Conservation (phyloP, 2,797 vertebrate genomes). For the Catostomus latipinnis region DNA sequence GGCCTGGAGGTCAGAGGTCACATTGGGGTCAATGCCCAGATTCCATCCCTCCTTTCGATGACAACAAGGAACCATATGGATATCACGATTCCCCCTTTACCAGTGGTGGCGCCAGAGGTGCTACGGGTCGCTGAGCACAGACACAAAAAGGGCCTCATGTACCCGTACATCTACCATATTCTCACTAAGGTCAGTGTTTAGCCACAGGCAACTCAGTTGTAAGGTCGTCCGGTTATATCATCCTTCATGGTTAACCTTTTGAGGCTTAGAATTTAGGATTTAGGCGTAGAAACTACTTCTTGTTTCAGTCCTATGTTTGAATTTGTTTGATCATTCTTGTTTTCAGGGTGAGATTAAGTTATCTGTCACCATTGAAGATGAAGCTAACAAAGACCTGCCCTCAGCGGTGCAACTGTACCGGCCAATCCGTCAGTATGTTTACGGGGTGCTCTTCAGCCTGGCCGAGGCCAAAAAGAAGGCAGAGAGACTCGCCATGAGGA, state of each 20-base stretch:
- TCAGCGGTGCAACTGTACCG: constrained; percentile 93
- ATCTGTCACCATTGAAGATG: constrained; percentile 95
- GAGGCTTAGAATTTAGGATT: no score
- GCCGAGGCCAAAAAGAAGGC: constrained; percentile 94
- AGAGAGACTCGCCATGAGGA: constrained; percentile 91
- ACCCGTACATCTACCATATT: constrained; percentile 94
- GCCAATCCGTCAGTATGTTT: constrained; percentile 94
- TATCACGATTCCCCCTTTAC: constrained; percentile 92
- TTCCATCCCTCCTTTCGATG: constrained; percentile 95
- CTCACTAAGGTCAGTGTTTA: constrained; percentile 87
- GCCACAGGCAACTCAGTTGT: no score
- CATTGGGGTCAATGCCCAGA: constrained; percentile 81
- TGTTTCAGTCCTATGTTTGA: neutral
- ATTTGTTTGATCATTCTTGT: constrained; percentile 13
- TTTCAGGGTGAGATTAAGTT: constrained; percentile 95
- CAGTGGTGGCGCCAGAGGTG: constrained; percentile 90
- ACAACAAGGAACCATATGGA: constrained; percentile 98
- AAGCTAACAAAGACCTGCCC: constrained; percentile 96
- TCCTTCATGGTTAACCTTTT: no score
- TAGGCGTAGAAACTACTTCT: constrained; percentile 42
- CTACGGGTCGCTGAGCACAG: constrained; percentile 93
- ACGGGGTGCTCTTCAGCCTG: constrained; percentile 96
- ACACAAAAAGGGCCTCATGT: constrained; percentile 96
- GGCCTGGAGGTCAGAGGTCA: constrained; percentile 80
- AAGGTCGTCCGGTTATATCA: no score